Evolutionary conservation across 1,140 invertebrate genomes (phyloP), one percentile per base, ranked within the genome.

Genomic region (Monochamus saltuarius): DNA sequence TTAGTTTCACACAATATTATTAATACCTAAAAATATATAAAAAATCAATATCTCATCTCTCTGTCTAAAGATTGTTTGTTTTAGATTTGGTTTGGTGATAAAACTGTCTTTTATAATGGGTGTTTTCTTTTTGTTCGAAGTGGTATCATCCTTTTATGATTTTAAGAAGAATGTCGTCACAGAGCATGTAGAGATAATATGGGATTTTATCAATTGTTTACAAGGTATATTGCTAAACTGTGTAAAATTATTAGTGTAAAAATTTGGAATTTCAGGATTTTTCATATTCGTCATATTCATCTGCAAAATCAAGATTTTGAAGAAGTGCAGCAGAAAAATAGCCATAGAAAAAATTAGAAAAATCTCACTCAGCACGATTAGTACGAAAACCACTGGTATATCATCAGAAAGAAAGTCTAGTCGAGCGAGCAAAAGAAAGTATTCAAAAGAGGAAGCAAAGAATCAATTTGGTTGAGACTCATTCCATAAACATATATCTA

Each of bases 81-180:
- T 57, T 53, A 86, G 84, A 56, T 78, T 85, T 36, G 61, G 79
- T 8, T 75, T 85, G 65, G 80, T 82, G 53, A 43, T 81, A 1
- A 85, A 85, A 68, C 62, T 86, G 10, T 84, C 83, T 64, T 45
- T 84, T n/a, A 78, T 84, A 0, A 85, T 85, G 83, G 84, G 84
- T 22, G 78, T 85, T 7, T 76, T 77, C 0, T 85, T 83, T 80
- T 65, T 75, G 0, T 72, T 80, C 2, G 84, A 85, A 65, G 74
- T 82, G 0, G 35, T 82, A 1, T 78, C 82, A 0, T 75, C 63
- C 3, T 59, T 67, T 39, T 59, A 54, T 22, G 63, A 65, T 53
- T 67, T 65, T 38, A 52, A 49, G 10, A 9, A 38, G 14, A 54
- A 64, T 17, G 17, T 38, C 1, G 10, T 39, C 14, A 65, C 63